Evolutionary conservation across 1,140 invertebrate species (phyloP).

Genomic region (Bursaphelenchus mucronatus): DNA sequence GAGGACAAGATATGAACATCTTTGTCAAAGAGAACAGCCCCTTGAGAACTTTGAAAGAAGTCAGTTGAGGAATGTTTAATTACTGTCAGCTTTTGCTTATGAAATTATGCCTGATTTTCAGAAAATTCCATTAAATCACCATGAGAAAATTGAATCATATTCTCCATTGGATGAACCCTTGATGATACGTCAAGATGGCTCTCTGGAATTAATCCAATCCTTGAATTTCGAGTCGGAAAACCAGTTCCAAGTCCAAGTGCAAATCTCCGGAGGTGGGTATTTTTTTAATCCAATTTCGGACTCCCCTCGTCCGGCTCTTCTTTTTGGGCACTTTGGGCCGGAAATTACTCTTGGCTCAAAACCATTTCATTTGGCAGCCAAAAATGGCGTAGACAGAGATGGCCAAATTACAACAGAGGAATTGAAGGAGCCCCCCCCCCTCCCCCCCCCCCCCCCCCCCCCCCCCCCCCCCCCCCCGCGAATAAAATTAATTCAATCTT

Average conservation of each 20-base stretch:
- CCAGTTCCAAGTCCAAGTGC: constrained; percentile 26
- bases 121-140: no score
- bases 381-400: neutral
- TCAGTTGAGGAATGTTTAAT: no score
- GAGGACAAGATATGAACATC: no score
- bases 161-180: neutral
- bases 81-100: no score
- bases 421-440: no score
- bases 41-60: no score
- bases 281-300: constrained; percentile 19
- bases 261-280: constrained; percentile 22
- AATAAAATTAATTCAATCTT: no score
- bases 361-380: constrained; percentile 16
- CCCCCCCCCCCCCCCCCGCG: no score
- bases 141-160: no score
- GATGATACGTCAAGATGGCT: constrained; percentile 32
- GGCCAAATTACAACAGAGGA: neutral
- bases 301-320: neutral
- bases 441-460: no score
- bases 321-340: constrained; percentile 4
- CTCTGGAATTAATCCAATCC: constrained; percentile 31
- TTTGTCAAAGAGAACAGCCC: no score
- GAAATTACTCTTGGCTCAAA: constrained; percentile 1
- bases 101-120: no score
- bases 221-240: constrained; percentile 35